Evolutionary conservation across 2,113 vertebrate genomes (phyloP).

Genomic region (Pseudolaguvia tuberculata): DNA sequence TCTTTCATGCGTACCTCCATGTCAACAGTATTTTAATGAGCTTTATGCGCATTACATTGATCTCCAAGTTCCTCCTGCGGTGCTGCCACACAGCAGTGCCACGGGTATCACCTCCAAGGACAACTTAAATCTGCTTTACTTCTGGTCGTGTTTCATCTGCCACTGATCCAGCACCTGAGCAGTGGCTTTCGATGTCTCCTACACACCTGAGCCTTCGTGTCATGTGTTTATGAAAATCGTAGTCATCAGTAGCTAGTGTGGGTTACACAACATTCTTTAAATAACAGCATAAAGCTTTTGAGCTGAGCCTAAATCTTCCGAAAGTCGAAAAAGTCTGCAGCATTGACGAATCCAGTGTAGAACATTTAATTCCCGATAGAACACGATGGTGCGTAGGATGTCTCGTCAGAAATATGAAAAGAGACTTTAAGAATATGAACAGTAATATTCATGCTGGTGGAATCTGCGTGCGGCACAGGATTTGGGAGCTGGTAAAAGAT

Average conservation of each 20-base stretch:
- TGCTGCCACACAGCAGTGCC: constrained; percentile 59
- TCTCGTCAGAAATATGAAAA: constrained; percentile 70
- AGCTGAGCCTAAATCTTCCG: constrained; percentile 67
- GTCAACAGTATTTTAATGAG: constrained; percentile 34
- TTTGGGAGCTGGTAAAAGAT: constrained; percentile 83
- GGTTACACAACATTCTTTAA: constrained; percentile 65
- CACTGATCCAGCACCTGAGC: constrained; percentile 57
- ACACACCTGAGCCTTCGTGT: constrained; percentile 63
- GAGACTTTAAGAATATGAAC: constrained; percentile 82
- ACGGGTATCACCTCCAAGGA: constrained; percentile 65
- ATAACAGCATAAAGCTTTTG: constrained; percentile 66
- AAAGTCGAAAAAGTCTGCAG: constrained; percentile 10
- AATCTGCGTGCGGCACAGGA: constrained; percentile 76
- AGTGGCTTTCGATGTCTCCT: constrained; percentile 22
- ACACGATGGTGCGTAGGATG: constrained; percentile 61
- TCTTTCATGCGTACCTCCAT: constrained; percentile 23
- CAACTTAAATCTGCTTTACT: constrained; percentile 73
- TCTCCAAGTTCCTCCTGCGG: constrained; percentile 42
- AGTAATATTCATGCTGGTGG: constrained; percentile 80
- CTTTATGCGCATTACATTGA: constrained; percentile 42
- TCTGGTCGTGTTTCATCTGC: constrained; percentile 63
- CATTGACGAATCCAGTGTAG: constrained; percentile 80
- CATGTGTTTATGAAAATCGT: constrained; percentile 68
- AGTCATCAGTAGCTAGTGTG: constrained; percentile 56
- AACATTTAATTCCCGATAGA: constrained; percentile 73